Conservation (phyloP, 2,113 vertebrate species). For the Cathartes aura region DNA sequence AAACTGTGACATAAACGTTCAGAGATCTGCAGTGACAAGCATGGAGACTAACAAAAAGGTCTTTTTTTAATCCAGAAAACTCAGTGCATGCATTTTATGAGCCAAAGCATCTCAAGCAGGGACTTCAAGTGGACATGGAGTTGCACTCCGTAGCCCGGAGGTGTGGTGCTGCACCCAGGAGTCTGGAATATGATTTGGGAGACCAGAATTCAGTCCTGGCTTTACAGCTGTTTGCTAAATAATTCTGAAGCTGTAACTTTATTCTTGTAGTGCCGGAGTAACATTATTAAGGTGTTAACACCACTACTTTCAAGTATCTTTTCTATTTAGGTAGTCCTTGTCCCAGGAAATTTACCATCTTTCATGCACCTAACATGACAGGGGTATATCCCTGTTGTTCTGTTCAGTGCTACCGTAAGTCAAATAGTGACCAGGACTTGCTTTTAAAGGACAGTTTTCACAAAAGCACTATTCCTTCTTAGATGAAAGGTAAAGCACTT, state of each 20-base stretch:
- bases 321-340: background rate
- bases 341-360: background rate
- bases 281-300: background rate
- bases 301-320: background rate
- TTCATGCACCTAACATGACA: background rate
- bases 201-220: background rate
- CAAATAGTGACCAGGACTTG: background rate
- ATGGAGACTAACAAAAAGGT: background rate
- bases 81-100: background rate
- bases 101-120: background rate
- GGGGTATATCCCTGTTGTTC: background rate
- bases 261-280: background rate
- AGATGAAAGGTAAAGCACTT: background rate
- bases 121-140: background rate
- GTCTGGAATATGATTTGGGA: background rate
- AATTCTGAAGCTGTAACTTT: background rate
- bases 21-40: background rate
- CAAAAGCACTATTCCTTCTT: background rate
- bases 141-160: background rate
- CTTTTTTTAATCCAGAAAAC: background rate
- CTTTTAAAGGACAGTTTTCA: background rate
- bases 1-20: background rate
- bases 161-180: background rate
- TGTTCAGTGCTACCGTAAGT: background rate
- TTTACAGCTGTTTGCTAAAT: background rate